A percentile compares a stretch with the other conserved stretches of the same genome.
Conservation (phyloP, 2,797 vertebrate genomes). For the Chaenodraco wilsoni region DNA sequence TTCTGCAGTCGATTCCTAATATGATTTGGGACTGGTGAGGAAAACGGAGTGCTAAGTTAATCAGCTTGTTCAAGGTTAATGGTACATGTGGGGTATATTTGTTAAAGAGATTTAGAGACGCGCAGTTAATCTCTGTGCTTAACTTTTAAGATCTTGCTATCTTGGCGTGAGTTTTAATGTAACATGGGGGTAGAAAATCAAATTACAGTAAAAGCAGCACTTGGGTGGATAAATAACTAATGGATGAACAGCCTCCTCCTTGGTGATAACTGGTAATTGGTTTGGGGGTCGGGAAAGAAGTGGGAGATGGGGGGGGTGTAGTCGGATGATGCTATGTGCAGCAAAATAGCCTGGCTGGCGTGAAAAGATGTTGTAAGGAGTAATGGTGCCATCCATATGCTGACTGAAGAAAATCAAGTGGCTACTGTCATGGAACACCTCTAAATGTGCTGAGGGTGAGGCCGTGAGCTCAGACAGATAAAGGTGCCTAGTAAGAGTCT, state of each 20-base stretch:
- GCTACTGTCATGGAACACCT: conserved; percentile 54
- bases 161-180: conserved; percentile 64
- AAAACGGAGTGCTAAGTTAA: conserved; percentile 56
- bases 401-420: conserved; percentile 68
- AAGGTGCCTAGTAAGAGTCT: not conserved
- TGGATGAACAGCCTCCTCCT: conserved; percentile 62
- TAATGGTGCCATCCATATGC: conserved; percentile 77
- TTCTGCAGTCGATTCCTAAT: conserved; percentile 53
- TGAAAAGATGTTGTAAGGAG: conserved; percentile 70
- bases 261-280: conserved; percentile 77
- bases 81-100: conserved; percentile 63
- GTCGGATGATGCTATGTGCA: conserved; percentile 53
- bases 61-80: conserved; percentile 77
- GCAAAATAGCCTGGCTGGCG: conserved; percentile 62
- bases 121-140: conserved; percentile 71
- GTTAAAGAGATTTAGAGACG: conserved; percentile 70
- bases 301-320: not conserved
- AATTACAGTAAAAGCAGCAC: conserved; percentile 69
- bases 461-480: conserved; percentile 16
- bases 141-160: conserved; percentile 66
- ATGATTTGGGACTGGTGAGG: conserved; percentile 55
- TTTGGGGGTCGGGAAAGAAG: conserved; percentile 32
- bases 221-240: conserved; percentile 74
- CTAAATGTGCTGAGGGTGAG: conserved; percentile 43
- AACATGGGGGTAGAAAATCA: conserved; percentile 64